Evolutionary conservation across 2,113 vertebrate genomes (phyloP).

Genomic region (Eptatretus burgeri): DNA sequence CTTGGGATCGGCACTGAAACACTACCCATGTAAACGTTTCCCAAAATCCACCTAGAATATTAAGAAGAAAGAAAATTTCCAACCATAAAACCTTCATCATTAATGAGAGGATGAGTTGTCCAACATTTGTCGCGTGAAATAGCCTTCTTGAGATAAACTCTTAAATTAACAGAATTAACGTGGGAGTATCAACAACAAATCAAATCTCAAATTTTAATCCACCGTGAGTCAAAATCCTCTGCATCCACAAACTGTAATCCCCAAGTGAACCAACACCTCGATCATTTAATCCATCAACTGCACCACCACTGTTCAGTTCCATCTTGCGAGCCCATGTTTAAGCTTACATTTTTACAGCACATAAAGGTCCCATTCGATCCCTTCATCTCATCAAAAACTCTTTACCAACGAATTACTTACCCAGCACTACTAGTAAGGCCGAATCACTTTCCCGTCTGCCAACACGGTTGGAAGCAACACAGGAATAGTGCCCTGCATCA

Average conservation of each 20-base stretch:
- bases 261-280: not conserved
- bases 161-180: no score
- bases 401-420: not conserved
- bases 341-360: not conserved
- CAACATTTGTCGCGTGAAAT: no score
- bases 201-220: no score
- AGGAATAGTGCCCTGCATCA: slow-evolving; percentile 4
- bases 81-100: no score
- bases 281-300: not conserved
- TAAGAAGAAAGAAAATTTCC: no score
- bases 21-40: no score
- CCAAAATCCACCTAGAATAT: no score
- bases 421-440: not conserved
- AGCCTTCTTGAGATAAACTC: no score
- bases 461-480: slow-evolving; percentile 1
- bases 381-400: not conserved
- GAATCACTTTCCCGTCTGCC: not conserved
- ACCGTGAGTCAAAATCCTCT: no score
- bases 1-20: no score
- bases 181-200: no score
- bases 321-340: not conserved
- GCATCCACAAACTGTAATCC: not conserved
- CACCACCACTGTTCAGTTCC: not conserved
- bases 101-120: no score
- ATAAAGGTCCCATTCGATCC: not conserved